Evolutionary conservation across 2,888 invertebrate genomes (phyloP), one percentile per base, ranked within the genome.

Genomic region (Leptogaster cylindrica): DNA sequence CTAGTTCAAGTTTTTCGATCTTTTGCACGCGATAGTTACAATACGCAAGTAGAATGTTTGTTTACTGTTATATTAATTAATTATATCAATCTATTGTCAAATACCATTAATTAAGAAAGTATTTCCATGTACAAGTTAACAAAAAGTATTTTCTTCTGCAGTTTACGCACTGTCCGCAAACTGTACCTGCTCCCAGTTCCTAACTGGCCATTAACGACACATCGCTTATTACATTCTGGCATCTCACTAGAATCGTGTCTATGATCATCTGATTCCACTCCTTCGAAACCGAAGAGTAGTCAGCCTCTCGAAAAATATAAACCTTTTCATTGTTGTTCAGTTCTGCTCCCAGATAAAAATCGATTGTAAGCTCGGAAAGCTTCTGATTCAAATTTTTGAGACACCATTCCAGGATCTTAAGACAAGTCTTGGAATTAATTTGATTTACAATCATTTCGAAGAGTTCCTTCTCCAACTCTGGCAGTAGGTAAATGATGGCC

Each of bases 211-310:
- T 2, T 2, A n/a, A 12, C 2, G 18, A 8, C 8, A 33, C 31
- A 8, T 52, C 52, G 14, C n/a, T 33, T 16, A 28, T 58, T 5
- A 20, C 39, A 41, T 71, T 71, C 44, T 73, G 73, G 58, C 81
- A 80, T 66, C 77, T 74, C 18, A 77, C 75, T 52, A 79, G 73
- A 28, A 81, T 75, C 6, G 80, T 74, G 72, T 81, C 81, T 39
- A 76, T 75, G 23, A 81, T 77, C 74, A 81, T 76, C 73, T 81
- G 77, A 70, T 78, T 77, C 82, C 81, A 82, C 70, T 80, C 79
- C 18, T 75, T 75, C 5, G 78, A 77, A 69, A 76, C 79, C 18
- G 74, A 72, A 0, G 80, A 80, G 48, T 77, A 75, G 66, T 80
- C 78, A 12, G 80, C 81, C 8, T 75, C 73, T n/a, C 76, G 75